phyloP scores from a whole-genome alignment of 37 sponge, comb jelly and placozoan species.

The Lycopodina hypogea region DNA sequence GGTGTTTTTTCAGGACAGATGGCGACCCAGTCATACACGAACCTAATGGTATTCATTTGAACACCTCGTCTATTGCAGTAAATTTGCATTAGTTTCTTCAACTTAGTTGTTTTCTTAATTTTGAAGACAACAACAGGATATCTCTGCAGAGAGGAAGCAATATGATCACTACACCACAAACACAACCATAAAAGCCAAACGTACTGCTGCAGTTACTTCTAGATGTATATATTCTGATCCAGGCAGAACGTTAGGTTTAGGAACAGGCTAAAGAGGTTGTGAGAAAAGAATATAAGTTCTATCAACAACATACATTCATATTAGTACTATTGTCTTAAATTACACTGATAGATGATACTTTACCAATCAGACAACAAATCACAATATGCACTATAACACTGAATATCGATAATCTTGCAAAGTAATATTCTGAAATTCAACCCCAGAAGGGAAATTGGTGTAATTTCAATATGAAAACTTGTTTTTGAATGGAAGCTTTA shows the following conservation, averaged over 20 bases:
- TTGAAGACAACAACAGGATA: conserved; percentile 94
- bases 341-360: no score
- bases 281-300: not conserved
- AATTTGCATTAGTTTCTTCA: conserved; percentile 94
- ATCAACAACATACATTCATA: not conserved
- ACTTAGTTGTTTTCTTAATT: conserved; percentile 88
- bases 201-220: conserved; percentile 77
- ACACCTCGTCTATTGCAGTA: conserved; percentile 98
- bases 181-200: not conserved
- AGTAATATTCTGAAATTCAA: no score
- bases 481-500: no score
- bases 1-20: conserved; percentile 82
- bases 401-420: no score
- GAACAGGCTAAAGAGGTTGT: conserved; percentile 53
- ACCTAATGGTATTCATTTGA: conserved; percentile 76
- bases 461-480: no score
- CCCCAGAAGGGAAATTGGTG: no score
- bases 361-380: no score
- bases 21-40: conserved; percentile 90
- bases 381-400: no score
- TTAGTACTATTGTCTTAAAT: not conserved
- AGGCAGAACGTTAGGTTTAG: conserved; percentile 50
- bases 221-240: conserved; percentile 71
- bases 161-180: not conserved
- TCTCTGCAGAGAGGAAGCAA: conserved; percentile 50